Evolutionary conservation across 1,140 invertebrate species (phyloP).

Genomic region (Ceratina australensis): DNA sequence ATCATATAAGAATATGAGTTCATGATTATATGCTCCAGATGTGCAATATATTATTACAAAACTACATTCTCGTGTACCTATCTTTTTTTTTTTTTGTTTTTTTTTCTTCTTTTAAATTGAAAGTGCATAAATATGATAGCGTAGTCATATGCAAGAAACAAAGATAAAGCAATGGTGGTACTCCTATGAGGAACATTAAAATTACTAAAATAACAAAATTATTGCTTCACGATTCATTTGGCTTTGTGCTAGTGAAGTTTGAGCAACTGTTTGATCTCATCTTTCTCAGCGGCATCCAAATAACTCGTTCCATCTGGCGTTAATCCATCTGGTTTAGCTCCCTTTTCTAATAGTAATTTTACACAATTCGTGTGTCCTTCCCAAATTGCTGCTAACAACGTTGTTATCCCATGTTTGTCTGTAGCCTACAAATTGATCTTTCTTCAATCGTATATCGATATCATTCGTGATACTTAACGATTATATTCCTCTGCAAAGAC

Average conservation of each 20-base stretch:
- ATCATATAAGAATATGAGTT: slow-evolving; percentile 52
- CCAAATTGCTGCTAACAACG: slow-evolving; percentile 95
- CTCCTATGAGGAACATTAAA: slow-evolving; percentile 76
- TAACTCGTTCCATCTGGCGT: slow-evolving; percentile 93
- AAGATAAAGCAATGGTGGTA: slow-evolving; percentile 73
- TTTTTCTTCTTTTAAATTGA: slow-evolving; percentile 50
- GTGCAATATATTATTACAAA: slow-evolving; percentile 63
- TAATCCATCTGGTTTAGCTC: slow-evolving; percentile 90
- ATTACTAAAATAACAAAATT: slow-evolving; percentile 76
- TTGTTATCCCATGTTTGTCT: slow-evolving; percentile 96
- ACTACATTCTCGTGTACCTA: slow-evolving; percentile 48
- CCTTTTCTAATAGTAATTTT: slow-evolving; percentile 91
- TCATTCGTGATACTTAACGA: not conserved
- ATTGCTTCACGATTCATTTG: slow-evolving; percentile 66
- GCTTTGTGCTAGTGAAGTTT: slow-evolving; percentile 74
- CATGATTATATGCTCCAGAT: slow-evolving; percentile 51
- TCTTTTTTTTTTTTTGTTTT: slow-evolving; percentile 29
- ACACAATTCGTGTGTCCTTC: slow-evolving; percentile 96
- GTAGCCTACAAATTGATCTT: slow-evolving; percentile 82
- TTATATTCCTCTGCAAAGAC: not conserved
- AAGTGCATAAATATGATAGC: slow-evolving; percentile 63
- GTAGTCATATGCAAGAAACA: slow-evolving; percentile 67
- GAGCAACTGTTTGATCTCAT: slow-evolving; percentile 91
- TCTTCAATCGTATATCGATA: not conserved
- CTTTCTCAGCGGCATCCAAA: slow-evolving; percentile 93